phyloP scores from a whole-genome alignment of 2,888 invertebrate species.

The Steinernema carpocapsae region DNA sequence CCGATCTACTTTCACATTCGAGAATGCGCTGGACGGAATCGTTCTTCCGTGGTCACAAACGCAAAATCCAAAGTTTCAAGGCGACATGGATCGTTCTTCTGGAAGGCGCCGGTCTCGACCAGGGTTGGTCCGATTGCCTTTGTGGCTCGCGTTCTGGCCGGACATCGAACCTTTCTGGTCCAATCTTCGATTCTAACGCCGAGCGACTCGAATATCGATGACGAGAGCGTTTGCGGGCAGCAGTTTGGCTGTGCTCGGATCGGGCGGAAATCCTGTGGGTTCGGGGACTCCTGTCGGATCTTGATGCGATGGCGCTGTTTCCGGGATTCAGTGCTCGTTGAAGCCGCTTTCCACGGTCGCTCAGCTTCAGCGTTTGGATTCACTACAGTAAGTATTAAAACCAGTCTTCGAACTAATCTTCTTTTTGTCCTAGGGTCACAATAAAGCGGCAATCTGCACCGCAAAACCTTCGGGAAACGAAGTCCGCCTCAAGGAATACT shows the following conservation, averaged over 20 bases:
- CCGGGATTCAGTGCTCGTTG: background rate
- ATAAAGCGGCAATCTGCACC: slow-evolving; percentile 14
- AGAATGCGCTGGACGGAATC: background rate
- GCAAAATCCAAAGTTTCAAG: background rate
- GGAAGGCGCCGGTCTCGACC: background rate
- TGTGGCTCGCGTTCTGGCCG: background rate
- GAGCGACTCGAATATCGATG: background rate
- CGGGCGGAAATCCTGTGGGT: background rate
- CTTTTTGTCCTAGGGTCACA: background rate
- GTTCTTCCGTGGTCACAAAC: background rate
- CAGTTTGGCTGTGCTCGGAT: slow-evolving; percentile 6
- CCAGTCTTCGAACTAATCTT: background rate
- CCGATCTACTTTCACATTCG: background rate
- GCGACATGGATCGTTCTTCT: background rate
- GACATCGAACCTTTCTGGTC: background rate
- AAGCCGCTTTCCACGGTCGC: background rate
- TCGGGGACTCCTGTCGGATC: background rate
- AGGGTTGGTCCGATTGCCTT: slow-evolving; percentile 4
- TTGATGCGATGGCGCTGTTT: slow-evolving; percentile 21
- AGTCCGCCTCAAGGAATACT: slow-evolving; percentile 8
- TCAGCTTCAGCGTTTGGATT: slow-evolving; percentile 1
- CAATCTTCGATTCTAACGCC: slow-evolving; percentile 23
- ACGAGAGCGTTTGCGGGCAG: background rate
- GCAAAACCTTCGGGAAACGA: background rate
- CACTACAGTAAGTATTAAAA: background rate